A percentile compares a stretch with the other conserved stretches of the same genome.
These are phyloP conservation scores for Clarias laeviceps DNA, from an alignment of 2,797 vertebrate species.

Conservation along the genomic window DNA sequence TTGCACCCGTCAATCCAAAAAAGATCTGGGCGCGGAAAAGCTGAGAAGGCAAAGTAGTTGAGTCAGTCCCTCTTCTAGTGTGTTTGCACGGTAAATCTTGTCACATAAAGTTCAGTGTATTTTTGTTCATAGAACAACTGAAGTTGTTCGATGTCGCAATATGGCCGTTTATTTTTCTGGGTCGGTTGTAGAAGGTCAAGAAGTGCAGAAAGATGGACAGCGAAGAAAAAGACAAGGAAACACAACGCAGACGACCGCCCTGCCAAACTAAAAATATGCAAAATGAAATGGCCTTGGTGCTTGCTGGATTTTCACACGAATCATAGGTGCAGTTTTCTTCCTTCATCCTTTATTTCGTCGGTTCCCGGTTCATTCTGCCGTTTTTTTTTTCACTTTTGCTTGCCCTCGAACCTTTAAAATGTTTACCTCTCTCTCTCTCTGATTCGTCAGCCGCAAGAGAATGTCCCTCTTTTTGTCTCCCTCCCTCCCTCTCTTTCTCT, in stretches of 20 bases:
- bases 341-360: constrained; percentile 51
- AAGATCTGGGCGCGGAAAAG: constrained; percentile 46
- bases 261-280: constrained; percentile 60
- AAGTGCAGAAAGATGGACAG: constrained; percentile 70
- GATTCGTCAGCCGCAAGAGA: constrained; percentile 94
- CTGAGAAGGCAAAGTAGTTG: constrained; percentile 50
- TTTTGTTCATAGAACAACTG: constrained; percentile 54
- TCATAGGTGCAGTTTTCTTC: constrained; percentile 77
- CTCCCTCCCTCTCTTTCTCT: constrained; percentile 78
- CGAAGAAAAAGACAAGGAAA: constrained; percentile 61
- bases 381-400: constrained; percentile 95
- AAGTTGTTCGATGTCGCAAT: constrained; percentile 54
- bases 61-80: not conserved
- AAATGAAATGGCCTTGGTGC: constrained; percentile 65
- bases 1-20: not conserved
- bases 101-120: constrained; percentile 51
- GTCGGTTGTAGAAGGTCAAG: constrained; percentile 63
- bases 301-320: constrained; percentile 75
- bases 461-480: constrained; percentile 85
- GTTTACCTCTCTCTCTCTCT: constrained; percentile 89
- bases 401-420: constrained; percentile 96
- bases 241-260: constrained; percentile 55
- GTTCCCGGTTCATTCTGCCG: constrained; percentile 71
- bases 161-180: constrained; percentile 60
- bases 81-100: constrained; percentile 31